These are phyloP conservation scores for Leptocoma aspasia DNA, from an alignment of 2,113 vertebrate species.

Conservation along the genomic window DNA sequence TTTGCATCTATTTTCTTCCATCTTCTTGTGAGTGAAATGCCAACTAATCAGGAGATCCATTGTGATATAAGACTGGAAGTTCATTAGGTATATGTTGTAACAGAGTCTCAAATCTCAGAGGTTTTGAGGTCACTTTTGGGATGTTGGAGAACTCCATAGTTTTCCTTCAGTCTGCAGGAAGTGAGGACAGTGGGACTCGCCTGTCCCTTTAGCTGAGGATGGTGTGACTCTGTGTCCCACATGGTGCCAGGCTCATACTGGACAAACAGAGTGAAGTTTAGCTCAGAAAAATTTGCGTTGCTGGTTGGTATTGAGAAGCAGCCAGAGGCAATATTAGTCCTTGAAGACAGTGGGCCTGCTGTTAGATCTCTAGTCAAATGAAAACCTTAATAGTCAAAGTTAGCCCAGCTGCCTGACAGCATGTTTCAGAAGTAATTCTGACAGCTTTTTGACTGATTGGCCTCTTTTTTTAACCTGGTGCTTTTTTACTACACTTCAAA, in stretches of 20 bases:
- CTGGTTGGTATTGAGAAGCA: slow-evolving; percentile 2
- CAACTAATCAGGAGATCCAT: not conserved
- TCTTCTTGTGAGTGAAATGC: not conserved
- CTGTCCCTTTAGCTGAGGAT: not conserved
- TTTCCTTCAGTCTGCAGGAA: not conserved
- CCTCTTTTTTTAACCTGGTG: not conserved
- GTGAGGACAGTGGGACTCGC: not conserved
- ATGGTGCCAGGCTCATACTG: not conserved
- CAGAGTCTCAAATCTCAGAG: not conserved
- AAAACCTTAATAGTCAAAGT: not conserved
- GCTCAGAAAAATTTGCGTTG: not conserved
- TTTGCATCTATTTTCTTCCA: not conserved
- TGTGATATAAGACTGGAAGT: not conserved
- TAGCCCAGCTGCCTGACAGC: not conserved
- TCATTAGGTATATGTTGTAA: not conserved
- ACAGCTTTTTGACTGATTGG: not conserved
- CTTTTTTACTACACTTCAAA: not conserved
- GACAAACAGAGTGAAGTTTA: not conserved
- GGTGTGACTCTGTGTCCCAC: not conserved
- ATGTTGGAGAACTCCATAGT: not conserved
- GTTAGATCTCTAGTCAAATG: slow-evolving; percentile 1
- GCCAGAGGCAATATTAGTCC: slow-evolving; percentile 35
- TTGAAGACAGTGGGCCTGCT: not conserved
- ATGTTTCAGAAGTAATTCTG: not conserved
- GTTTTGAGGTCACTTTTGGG: not conserved